Evolutionary conservation across 2,113 vertebrate genomes (phyloP).

Genomic region (Dasyornis broadbenti): DNA sequence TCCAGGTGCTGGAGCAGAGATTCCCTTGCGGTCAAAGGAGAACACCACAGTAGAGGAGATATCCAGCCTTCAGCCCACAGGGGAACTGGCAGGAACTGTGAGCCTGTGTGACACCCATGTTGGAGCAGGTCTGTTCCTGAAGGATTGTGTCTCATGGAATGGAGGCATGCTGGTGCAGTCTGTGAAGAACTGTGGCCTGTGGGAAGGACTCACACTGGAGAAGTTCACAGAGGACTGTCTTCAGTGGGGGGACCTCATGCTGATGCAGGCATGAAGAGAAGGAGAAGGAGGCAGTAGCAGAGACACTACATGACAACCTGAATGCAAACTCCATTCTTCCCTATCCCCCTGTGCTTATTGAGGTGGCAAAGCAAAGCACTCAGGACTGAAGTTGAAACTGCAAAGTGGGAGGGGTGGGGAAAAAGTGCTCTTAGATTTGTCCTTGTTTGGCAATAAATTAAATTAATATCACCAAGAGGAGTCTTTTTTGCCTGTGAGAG

Average conservation of each 20-base stretch:
- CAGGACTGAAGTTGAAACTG: background rate
- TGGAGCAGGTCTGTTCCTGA: background rate
- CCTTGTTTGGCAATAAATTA: background rate
- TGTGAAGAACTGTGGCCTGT: background rate
- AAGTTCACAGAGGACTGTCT: background rate
- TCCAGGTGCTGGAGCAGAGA: background rate
- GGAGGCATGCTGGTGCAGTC: background rate
- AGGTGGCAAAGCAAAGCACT: accelerated
- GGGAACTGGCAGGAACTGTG: background rate
- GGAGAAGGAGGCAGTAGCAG: background rate
- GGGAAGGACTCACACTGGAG: background rate
- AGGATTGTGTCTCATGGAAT: background rate
- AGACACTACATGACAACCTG: background rate
- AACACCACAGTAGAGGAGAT: background rate
- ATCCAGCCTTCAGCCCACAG: background rate
- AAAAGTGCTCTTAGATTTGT: background rate
- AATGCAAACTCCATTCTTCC: background rate
- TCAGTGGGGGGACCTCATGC: accelerated
- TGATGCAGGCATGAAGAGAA: background rate
- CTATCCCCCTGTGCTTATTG: accelerated
- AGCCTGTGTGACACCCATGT: accelerated
- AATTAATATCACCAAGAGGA: background rate
- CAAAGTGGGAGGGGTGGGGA: accelerated
- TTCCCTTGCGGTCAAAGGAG: background rate
- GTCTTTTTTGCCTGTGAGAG: background rate